Evolutionary conservation across 2,888 invertebrate species (phyloP), one percentile per base, ranked within the genome.

Genomic region (Apamea sordens): DNA sequence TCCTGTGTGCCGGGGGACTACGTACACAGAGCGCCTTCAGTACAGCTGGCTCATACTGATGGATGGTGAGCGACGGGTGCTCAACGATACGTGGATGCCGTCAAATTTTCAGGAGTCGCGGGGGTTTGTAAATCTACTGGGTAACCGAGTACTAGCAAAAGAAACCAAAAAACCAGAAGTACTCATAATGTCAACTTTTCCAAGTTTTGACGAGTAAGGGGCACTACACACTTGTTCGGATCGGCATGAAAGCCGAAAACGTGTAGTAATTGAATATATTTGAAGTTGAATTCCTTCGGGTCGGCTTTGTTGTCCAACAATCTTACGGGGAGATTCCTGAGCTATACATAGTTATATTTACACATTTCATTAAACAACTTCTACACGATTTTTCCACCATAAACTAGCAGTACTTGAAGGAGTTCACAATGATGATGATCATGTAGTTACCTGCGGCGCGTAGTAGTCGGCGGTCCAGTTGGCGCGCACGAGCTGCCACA

Each of bases 391-490:
- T 18, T n/a, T 1, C n/a, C 18, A 13, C 18, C 11, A 4, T 64
- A 15, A 61, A 64, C 64, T 15, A n/a, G 41, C 41, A 72, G 21
- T 21, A 71, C 21, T 32, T 24, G 44, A 73, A 15, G 36, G 24
- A 68, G 68, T 36, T 13, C 6, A 72, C 28, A 28, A 15, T 61
- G 47, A 18, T 24, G 44, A 24, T 63, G 70, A 6, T n/a, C 8
- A 18, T 10, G 47, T 8, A 0, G 21, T 24, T 83, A 94, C 95
- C 94, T 94, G 95, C 67, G 94, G 95, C 76, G 96, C 94, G 91
- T 98, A 98, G 93, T 98, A 98, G 94, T 98, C 98, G 73, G 98
- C 98, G 5, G 98, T 98, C 99, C 99, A 99, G 93, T 98, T 99
- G 88, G 98, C 97, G 84, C 98, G 98, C 28, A 99, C 99, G 86